phyloP scores from a whole-genome alignment of 2,888 invertebrate species.

The Sarcophaga carnaria region DNA sequence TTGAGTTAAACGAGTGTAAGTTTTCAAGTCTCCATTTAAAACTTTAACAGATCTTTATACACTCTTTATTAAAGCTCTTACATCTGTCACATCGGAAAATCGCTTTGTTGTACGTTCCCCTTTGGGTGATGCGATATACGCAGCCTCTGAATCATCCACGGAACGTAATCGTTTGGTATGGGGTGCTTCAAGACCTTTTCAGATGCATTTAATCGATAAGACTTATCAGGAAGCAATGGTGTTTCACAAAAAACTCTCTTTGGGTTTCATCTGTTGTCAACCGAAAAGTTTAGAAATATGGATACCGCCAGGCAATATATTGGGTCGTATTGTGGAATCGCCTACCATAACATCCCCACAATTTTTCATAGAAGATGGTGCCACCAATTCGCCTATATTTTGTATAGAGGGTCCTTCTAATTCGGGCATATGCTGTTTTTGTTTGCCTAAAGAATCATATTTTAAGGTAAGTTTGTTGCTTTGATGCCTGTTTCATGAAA shows the following conservation, averaged over 20 bases:
- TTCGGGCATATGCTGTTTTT: conserved; percentile 84
- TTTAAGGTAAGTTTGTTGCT: conserved; percentile 74
- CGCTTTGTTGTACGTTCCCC: conserved; percentile 88
- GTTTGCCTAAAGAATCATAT: conserved; percentile 79
- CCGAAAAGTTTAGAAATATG: conserved; percentile 87
- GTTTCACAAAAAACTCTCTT: conserved; percentile 87
- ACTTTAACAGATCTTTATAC: background rate
- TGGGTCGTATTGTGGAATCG: conserved; percentile 88
- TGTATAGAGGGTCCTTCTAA: conserved; percentile 87
- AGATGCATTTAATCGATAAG: conserved; percentile 91
- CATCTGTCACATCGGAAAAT: conserved; percentile 86
- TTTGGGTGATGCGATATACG: conserved; percentile 88
- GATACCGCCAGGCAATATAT: conserved; percentile 86
- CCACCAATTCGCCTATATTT: conserved; percentile 85
- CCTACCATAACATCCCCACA: conserved; percentile 86
- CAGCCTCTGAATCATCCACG: conserved; percentile 87
- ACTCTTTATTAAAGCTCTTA: conserved; percentile 74
- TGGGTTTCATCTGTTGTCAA: conserved; percentile 87
- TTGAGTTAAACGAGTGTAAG: conserved; percentile 89
- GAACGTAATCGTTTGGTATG: conserved; percentile 86
- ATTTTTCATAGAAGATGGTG: conserved; percentile 87
- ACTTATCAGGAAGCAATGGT: conserved; percentile 92
- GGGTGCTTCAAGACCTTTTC: conserved; percentile 87
- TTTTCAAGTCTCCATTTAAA: conserved; percentile 1
- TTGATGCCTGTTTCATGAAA: too few relatives aligned